Evolutionary conservation across 1,140 invertebrate species (phyloP).

Genomic region (Schlechtendalia chinensis): DNA sequence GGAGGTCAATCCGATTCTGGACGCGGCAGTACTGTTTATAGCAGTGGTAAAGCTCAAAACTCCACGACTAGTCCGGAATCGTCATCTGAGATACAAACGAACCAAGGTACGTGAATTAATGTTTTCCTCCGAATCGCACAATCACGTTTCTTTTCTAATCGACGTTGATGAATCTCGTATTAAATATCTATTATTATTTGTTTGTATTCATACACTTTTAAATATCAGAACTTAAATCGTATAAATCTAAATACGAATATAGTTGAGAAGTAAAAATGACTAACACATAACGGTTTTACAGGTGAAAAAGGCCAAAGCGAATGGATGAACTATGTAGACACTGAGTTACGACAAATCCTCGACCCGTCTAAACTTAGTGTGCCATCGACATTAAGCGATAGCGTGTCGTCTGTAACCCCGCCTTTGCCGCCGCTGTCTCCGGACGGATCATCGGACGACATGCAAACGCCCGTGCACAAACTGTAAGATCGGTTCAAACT

Average conservation of each 20-base stretch:
- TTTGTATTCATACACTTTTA: no score
- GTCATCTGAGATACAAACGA: conserved; percentile 51
- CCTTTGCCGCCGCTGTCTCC: conserved; percentile 68
- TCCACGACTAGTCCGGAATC: conserved; percentile 51
- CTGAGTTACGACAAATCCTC: conserved; percentile 73
- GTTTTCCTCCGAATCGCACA: neutral
- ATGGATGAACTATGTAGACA: conserved; percentile 81
- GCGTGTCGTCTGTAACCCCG: conserved; percentile 70
- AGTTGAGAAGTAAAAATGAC: no score
- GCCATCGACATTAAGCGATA: conserved; percentile 64
- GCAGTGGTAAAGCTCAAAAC: conserved; percentile 61
- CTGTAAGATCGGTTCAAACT: conserved; percentile 54
- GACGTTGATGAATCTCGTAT: no score
- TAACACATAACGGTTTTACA: conserved; percentile 53
- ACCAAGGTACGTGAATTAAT: conserved; percentile 48
- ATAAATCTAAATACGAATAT: neutral
- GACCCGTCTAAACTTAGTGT: conserved; percentile 65
- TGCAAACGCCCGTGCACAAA: conserved; percentile 55
- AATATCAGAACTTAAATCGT: no score
- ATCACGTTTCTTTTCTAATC: neutral
- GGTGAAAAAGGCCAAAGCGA: conserved; percentile 70
- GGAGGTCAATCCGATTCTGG: conserved; percentile 64
- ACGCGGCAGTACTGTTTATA: conserved; percentile 72
- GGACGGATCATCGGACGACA: conserved; percentile 58
- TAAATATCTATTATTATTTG: neutral